A percentile compares a stretch with the other conserved stretches of the same genome.
Conservation (phyloP, 1,140 invertebrate genomes). For the Neodiprion pinetum region DNA sequence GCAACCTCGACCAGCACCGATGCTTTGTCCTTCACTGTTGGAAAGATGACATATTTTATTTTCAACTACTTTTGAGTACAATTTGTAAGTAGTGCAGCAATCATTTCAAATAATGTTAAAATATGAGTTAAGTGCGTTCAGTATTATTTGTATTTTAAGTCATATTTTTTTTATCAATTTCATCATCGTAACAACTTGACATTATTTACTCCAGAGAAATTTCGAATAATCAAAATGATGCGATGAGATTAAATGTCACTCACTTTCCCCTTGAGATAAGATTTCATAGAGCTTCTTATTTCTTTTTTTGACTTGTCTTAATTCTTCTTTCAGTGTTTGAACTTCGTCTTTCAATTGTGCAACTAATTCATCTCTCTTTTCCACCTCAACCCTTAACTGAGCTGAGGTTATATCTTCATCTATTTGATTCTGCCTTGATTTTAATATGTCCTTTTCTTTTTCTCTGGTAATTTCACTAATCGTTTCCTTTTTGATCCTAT, state of each 20-base stretch:
- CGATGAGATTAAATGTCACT: constrained; percentile 44
- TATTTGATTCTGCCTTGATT: constrained; percentile 56
- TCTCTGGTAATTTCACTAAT: constrained; percentile 71
- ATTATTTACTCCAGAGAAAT: no score
- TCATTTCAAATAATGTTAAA: not conserved
- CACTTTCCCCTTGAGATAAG: constrained; percentile 81
- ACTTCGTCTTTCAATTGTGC: constrained; percentile 67
- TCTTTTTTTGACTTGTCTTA: constrained; percentile 76
- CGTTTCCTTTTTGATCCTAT: constrained; percentile 71
- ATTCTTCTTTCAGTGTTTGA: constrained; percentile 69
- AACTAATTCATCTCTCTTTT: constrained; percentile 73
- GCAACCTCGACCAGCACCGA: constrained; percentile 79
- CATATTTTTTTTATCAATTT: not conserved
- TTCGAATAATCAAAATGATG: no score
- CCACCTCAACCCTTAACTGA: constrained; percentile 70
- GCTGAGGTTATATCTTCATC: constrained; percentile 65
- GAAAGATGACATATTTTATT: constrained; percentile 18
- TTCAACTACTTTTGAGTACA: not conserved
- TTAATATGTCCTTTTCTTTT: constrained; percentile 68
- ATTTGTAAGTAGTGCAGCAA: constrained; percentile 15
- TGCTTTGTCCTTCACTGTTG: constrained; percentile 80
- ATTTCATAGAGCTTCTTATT: constrained; percentile 82
- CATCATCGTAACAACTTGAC: not conserved
- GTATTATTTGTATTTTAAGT: constrained; percentile 16
- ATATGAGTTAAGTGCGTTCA: constrained; percentile 17